These are phyloP conservation scores for Ciconia maguari DNA, from an alignment of 2,113 vertebrate genomes.

Conservation along the genomic window DNA sequence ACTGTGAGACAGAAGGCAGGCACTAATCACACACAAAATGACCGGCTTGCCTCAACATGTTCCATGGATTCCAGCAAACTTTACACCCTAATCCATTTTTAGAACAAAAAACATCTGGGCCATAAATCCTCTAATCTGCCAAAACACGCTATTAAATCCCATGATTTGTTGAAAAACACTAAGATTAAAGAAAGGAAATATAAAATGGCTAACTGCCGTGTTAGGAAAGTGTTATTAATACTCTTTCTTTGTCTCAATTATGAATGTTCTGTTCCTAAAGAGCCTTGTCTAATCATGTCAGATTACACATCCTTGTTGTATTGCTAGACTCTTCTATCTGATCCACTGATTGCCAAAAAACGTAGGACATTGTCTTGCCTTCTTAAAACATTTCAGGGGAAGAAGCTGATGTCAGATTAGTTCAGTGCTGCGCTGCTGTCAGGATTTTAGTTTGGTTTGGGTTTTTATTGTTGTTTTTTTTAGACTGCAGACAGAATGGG, in stretches of 20 bases:
- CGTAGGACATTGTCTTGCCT: conserved; percentile 63
- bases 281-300: conserved; percentile 97
- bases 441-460: background rate
- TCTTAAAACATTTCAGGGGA: conserved; percentile 68
- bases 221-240: conserved; percentile 90
- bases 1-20: conserved; percentile 80
- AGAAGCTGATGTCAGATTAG: conserved; percentile 70
- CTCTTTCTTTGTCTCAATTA: conserved; percentile 92
- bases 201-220: conserved; percentile 90
- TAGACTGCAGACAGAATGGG: background rate
- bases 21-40: conserved; percentile 83
- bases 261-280: conserved; percentile 91
- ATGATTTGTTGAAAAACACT: conserved; percentile 98
- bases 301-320: conserved; percentile 88
- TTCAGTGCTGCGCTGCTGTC: background rate
- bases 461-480: background rate
- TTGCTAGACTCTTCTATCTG: conserved; percentile 80
- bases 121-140: conserved; percentile 98
- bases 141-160: conserved; percentile 94
- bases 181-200: conserved; percentile 96
- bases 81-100: conserved; percentile 98
- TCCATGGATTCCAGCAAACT: conserved; percentile 91
- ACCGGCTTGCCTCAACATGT: conserved; percentile 84
- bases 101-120: conserved; percentile 99
- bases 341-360: conserved; percentile 76